Conservation (phyloP, 2,797 vertebrate genomes). For the Eulemur coronatus region DNA sequence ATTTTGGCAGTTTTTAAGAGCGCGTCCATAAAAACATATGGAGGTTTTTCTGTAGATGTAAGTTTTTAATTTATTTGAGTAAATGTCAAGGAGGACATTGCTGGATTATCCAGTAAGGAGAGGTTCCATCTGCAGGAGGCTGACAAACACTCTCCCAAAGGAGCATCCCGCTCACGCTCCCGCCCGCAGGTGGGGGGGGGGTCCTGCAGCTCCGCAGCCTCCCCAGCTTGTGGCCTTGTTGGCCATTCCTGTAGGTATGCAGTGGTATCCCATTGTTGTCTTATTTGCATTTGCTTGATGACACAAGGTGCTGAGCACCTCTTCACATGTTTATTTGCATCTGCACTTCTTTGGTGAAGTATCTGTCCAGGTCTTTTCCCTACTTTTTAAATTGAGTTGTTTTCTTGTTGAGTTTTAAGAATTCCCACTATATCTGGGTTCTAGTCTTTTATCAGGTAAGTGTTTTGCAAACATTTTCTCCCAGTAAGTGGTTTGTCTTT, state of each 20-base stretch:
- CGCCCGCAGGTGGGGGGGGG: not conserved
- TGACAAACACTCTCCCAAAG: not conserved
- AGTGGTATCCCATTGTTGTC: not conserved
- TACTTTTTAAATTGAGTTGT: not conserved
- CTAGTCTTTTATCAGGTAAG: not conserved
- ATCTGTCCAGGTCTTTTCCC: not conserved
- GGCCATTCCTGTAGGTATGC: not conserved
- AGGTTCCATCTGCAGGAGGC: not conserved
- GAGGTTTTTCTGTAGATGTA: not conserved
- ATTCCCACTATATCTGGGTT: not conserved
- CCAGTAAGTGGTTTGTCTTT: not conserved
- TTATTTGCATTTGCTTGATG: not conserved
- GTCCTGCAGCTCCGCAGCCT: not conserved
- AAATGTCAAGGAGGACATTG: not conserved
- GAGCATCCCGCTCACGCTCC: not conserved
- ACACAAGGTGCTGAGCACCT: not conserved
- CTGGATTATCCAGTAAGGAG: not conserved
- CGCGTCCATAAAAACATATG: not conserved
- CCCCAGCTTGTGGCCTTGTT: not conserved
- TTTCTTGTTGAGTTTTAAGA: not conserved
- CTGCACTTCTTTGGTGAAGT: not conserved
- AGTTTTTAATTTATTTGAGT: not conserved
- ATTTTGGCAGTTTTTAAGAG: not conserved
- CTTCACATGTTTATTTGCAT: not conserved
- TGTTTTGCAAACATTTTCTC: not conserved